phyloP scores from a whole-genome alignment of 2,888 invertebrate genomes.

The Nymphalis polychloros region DNA sequence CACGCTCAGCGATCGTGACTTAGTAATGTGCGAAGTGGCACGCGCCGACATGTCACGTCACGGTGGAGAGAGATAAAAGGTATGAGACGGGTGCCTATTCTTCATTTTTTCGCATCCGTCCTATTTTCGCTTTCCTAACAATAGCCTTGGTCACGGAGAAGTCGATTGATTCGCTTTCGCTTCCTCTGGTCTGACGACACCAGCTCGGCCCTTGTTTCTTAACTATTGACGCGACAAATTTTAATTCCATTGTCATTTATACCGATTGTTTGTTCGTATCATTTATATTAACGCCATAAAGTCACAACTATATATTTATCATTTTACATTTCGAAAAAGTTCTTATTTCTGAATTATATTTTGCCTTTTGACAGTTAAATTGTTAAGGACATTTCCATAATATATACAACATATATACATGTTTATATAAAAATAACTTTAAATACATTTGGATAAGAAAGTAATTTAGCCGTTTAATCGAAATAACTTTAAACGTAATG shows the following conservation, averaged over 20 bases:
- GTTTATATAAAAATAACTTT: not conserved
- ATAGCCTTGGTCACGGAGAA: conserved; percentile 77
- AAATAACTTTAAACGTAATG: conserved; percentile 6
- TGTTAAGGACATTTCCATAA: too few species aligned
- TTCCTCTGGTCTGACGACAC: conserved; percentile 73
- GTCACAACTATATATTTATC: not conserved
- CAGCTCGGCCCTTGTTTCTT: conserved; percentile 59
- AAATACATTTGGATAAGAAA: not conserved
- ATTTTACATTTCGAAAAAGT: too few species aligned
- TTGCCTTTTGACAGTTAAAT: too few species aligned
- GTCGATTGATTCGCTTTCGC: conserved; percentile 79
- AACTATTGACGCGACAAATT: conserved; percentile 33
- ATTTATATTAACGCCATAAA: conserved; percentile 3
- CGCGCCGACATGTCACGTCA: conserved; percentile 65
- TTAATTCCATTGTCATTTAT: conserved; percentile 32
- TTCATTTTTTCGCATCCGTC: conserved; percentile 70
- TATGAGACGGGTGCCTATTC: conserved; percentile 46
- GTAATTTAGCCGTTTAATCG: not conserved
- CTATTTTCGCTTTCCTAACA: conserved; percentile 77
- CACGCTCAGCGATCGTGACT: conserved; percentile 64
- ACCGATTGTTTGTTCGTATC: conserved; percentile 16
- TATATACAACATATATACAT: too few species aligned
- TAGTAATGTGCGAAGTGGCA: conserved; percentile 56
- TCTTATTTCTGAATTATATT: too few species aligned
- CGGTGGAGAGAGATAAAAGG: conserved; percentile 50